These are phyloP conservation scores for Heteropelma amictum DNA, from an alignment of 2,888 invertebrate genomes.

Conservation along the genomic window DNA sequence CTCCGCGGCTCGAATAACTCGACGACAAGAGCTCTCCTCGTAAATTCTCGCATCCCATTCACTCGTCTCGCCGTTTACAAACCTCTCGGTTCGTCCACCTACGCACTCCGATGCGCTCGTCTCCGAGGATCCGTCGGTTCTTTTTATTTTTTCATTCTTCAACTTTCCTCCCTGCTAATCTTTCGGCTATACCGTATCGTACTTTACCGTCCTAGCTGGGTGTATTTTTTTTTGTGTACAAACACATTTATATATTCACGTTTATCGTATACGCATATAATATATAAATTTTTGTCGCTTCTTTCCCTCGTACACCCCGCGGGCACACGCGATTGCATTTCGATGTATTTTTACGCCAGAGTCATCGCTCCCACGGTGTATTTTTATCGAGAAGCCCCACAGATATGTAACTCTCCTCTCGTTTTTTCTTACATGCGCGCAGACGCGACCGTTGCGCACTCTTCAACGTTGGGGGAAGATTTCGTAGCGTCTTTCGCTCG, in stretches of 20 bases:
- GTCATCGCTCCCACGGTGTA: constrained; percentile 78
- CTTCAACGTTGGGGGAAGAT: constrained; percentile 42
- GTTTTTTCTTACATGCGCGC: background rate
- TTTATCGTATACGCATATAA: constrained; percentile 49
- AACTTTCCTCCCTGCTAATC: constrained; percentile 46
- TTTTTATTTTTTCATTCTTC: constrained; percentile 47
- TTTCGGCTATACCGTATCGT: constrained; percentile 37
- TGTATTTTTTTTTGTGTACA: constrained; percentile 56
- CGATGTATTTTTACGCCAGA: constrained; percentile 76
- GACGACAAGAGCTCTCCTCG: constrained; percentile 53
- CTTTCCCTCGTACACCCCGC: constrained; percentile 42
- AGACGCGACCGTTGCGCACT: constrained; percentile 37
- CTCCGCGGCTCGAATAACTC: constrained; percentile 29
- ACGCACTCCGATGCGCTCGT: constrained; percentile 33
- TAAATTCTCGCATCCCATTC: constrained; percentile 66
- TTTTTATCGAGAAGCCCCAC: constrained; percentile 70
- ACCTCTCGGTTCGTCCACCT: constrained; percentile 53
- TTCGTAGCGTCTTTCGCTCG: constrained; percentile 4
- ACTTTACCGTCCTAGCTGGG: constrained; percentile 37
- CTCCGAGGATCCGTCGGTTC: constrained; percentile 48
- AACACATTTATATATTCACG: background rate
- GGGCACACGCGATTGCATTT: constrained; percentile 70
- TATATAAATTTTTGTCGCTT: background rate
- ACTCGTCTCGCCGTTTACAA: constrained; percentile 61
- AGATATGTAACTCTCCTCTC: constrained; percentile 66